phyloP scores from a whole-genome alignment of 1,140 invertebrate species.

The Heliconius hermathena region DNA sequence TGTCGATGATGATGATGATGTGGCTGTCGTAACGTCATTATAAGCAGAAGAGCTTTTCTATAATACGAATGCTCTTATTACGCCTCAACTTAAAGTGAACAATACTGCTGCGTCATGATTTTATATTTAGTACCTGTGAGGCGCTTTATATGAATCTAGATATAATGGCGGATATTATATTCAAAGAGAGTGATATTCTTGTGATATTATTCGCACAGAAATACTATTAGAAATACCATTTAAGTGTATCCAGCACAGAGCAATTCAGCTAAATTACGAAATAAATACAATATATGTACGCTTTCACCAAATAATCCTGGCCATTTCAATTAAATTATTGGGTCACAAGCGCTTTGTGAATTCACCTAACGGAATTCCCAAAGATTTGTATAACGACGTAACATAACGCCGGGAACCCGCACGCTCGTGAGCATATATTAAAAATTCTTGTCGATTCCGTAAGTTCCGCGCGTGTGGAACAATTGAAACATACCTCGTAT shows the following conservation, averaged over 20 bases:
- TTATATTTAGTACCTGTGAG: neutral
- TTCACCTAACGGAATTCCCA: neutral
- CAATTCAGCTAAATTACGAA: too few relatives aligned
- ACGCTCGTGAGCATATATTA: neutral
- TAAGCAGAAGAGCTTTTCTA: neutral
- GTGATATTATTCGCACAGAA: too few relatives aligned
- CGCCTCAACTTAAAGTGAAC: neutral
- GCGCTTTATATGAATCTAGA: too few relatives aligned
- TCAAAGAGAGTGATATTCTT: too few relatives aligned
- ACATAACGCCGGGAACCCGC: neutral
- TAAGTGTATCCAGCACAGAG: too few relatives aligned
- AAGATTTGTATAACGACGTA: neutral
- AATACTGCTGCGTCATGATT: neutral
- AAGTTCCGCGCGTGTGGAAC: neutral
- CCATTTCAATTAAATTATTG: neutral
- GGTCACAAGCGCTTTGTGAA: neutral
- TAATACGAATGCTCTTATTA: neutral
- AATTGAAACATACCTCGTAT: conserved; percentile 12
- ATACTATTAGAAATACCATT: too few relatives aligned
- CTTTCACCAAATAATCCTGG: too few relatives aligned
- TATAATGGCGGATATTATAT: too few relatives aligned
- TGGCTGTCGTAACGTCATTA: neutral
- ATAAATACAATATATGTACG: too few relatives aligned
- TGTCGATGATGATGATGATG: too few relatives aligned
- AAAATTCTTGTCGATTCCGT: conserved; percentile 4